Conservation (phyloP, 2,888 invertebrate genomes). For the Pristionchus japonicus region DNA sequence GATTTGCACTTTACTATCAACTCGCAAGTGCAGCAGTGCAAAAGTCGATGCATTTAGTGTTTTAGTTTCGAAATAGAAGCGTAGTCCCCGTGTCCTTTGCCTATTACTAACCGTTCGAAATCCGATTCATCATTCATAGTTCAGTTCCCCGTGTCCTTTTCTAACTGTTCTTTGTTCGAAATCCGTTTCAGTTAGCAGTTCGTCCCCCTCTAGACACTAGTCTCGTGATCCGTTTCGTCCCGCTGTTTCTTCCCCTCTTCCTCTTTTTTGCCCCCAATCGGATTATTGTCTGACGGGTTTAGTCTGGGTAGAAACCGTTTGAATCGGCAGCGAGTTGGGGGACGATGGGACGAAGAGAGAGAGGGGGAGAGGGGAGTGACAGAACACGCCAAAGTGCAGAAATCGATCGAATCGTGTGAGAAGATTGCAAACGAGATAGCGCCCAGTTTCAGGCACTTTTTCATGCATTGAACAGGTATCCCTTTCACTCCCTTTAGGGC, state of each 20-base stretch:
- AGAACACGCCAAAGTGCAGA: neutral
- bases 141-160: no score
- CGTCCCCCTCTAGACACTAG: neutral
- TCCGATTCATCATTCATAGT: no score
- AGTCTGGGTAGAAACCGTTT: neutral
- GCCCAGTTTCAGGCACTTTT: neutral
- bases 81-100: no score
- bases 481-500: slow-evolving; percentile 2
- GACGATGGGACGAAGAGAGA: neutral
- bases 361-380: neutral
- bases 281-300: slow-evolving; percentile 22
- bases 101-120: no score
- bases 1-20: neutral
- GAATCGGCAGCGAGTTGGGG: no score
- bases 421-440: slow-evolving; percentile 24
- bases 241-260: neutral
- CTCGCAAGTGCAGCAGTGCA: neutral
- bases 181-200: no score
- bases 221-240: neutral
- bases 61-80: neutral
- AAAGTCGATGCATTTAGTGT: neutral
- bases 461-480: slow-evolving; percentile 20
- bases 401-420: neutral
- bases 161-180: neutral
- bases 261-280: neutral